Evolutionary conservation across 2,113 vertebrate genomes (phyloP), one percentile per base, ranked within the genome.

Genomic region (Psittacula cyanocephala): DNA sequence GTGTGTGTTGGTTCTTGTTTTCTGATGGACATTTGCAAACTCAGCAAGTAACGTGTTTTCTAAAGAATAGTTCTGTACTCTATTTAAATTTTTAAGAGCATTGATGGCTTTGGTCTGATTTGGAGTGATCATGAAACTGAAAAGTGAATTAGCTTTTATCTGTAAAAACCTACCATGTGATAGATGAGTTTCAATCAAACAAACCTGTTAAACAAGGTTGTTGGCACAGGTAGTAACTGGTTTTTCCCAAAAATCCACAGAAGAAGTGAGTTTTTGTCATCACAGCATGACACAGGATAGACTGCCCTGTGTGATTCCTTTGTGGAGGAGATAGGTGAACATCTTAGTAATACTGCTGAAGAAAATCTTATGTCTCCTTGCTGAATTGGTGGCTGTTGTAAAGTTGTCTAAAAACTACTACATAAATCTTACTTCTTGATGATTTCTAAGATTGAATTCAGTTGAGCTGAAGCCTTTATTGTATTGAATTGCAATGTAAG

Each of bases 391-490:
- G 55, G 60, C 65, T 13, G 12, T 95, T 62, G 69, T 65, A 63
- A 92, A 78, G 52, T 72, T 89, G 97, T 94, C 94, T 79, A 88
- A 95, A 94, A 93, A 82, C 53, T 80, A 47, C 50, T 85, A 81
- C 71, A 86, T 95, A 96, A 93, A 95, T 97, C 81, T 91, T 96
- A 86, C 78, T 89, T 95, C 91, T 60, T 95, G 70, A 94, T 97
- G 65, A 96, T 95, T 97, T 97, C 80, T 94, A 77, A 96, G 94
- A 96, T 91, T 91, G 89, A 97, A 96, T 96, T 97, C 72, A 49
- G 59, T 86, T 93, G 90, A 93, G 23, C 49, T 89, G 67, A 95
- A 96, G 82, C 50, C 71, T 97, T 96, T 93, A 96, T 86, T 97
- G 55, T 72, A 43, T 47, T 95, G 88, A 89, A 92, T 97, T 19